Evolutionary conservation across 2,113 vertebrate genomes (phyloP), one percentile per base, ranked within the genome.

Genomic region (Bothrops jararaca): DNA sequence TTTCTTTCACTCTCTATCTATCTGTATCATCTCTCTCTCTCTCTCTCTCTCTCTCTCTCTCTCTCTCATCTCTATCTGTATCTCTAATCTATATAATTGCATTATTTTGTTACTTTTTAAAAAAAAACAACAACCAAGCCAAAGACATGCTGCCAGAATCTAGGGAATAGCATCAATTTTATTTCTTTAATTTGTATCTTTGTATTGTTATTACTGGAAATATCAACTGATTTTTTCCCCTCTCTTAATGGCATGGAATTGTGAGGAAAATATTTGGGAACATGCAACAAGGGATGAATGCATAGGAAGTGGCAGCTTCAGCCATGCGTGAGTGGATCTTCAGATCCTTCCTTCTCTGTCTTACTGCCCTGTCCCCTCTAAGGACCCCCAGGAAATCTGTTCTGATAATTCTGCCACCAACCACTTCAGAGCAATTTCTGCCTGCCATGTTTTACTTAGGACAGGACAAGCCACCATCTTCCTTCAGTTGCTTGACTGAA

Each of bases 61-160:
- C 56, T 57, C 11, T 69, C 2, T 69, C 60, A 69, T n/a, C 60
- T 15, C 29, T 69, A 69, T 69, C 29, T 5, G 1, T 69, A n/a
- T 69, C 29, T 69, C 60, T 69, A 69, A n/a, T 69, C 60, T 93
- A 93, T 92, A 64, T 50, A 86, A 86, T 86, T 80, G 53, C 90
- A 92, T 93, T 34, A 86, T 92, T 80, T 93, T 92, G 93, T 48
- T 91, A 92, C 88, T 93, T 50, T 50, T 50, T 1, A 50, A 42
- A 54, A 85, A 56, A n/a, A n/a, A n/a, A n/a, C n/a, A n/a, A 50
- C 34, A n/a, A 52, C 20, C 13, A 53, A 86, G 54, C 91, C n/a
- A 50, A 23, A 91, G 29, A 34, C 26, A 22, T 34, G 45, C 45
- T 87, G 26, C 85, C 5, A 42, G 50, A 50, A 39, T 20, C 24